A percentile compares a stretch with the other conserved stretches of the same genome.
Evolutionary conservation across 2,888 invertebrate genomes (phyloP).

Genomic region (Teleogryllus oceanicus): DNA sequence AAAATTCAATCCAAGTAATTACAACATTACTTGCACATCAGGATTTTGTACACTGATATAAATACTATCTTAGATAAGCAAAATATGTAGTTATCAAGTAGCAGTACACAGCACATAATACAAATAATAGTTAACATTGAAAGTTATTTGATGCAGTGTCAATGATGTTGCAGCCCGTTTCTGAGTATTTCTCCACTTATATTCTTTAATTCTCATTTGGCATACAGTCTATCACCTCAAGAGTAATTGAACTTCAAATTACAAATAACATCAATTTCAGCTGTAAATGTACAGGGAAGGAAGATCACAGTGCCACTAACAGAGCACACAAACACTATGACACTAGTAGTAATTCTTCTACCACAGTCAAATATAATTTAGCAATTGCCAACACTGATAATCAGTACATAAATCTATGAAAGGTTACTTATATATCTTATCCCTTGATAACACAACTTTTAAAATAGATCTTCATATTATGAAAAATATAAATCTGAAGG

Average conservation of each 20-base stretch:
- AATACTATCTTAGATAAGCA: neutral
- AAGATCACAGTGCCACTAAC: neutral
- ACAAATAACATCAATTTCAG: slow-evolving; percentile 5
- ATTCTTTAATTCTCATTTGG: neutral
- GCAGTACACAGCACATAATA: neutral
- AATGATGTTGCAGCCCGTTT: neutral
- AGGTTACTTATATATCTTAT: slow-evolving; percentile 18
- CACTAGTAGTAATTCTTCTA: neutral
- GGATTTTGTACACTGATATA: slow-evolving; percentile 4
- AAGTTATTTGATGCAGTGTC: too few relatives aligned
- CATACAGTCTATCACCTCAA: neutral
- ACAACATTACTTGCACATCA: slow-evolving; percentile 8
- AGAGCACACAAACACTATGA: neutral
- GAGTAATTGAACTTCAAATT: neutral
- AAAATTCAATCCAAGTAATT: slow-evolving; percentile 18
- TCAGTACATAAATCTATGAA: slow-evolving; percentile 18
- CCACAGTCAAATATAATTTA: neutral
- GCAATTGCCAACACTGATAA: neutral
- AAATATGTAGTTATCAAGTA: neutral
- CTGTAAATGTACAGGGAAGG: neutral
- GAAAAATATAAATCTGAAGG: slow-evolving; percentile 18
- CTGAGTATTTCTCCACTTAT: neutral
- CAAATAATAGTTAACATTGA: neutral
- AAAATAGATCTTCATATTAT: slow-evolving; percentile 18
- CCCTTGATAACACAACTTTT: neutral